Evolutionary conservation across 2,888 invertebrate species (phyloP).

Genomic region (Drosophila diplacantha): DNA sequence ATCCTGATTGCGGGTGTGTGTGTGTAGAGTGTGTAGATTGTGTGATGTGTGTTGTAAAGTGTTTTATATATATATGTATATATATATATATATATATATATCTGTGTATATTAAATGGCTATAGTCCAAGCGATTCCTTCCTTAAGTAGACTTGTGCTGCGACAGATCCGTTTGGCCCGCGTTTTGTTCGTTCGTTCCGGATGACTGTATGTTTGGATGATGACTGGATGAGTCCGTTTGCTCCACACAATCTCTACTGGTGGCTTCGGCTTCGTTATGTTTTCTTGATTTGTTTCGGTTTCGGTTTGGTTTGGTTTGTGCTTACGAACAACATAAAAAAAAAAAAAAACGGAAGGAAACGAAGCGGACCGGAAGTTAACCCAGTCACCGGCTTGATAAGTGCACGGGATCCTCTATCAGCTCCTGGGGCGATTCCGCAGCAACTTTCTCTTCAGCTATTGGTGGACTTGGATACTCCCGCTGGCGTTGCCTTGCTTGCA

Average conservation of each 20-base stretch:
- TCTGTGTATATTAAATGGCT: constrained; percentile 14
- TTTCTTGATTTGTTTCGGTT: background rate
- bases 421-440: constrained; percentile 17
- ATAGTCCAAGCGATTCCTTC: constrained; percentile 14
- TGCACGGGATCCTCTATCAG: constrained; percentile 18
- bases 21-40: background rate
- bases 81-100: background rate
- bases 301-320: constrained; percentile 13
- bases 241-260: constrained; percentile 1
- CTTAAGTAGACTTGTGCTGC: constrained; percentile 36
- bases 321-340: background rate
- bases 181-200: constrained; percentile 32
- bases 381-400: constrained; percentile 17
- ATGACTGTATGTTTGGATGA: constrained; percentile 6
- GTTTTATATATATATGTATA: background rate
- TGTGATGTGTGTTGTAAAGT: constrained; percentile 1
- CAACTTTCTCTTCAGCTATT: constrained; percentile 27
- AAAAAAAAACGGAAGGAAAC: constrained; percentile 2
- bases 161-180: background rate
- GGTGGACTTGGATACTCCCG: constrained; percentile 44
- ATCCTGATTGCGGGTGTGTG: constrained; percentile 48
- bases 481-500: constrained; percentile 48
- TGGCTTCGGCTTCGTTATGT: constrained; percentile 3
- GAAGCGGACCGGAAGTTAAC: constrained; percentile 22
- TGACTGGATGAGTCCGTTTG: constrained; percentile 9